Base-by-base conservation (phyloP, 2,113 vertebrate species). In the Nothobranchius furzeri region DNA sequence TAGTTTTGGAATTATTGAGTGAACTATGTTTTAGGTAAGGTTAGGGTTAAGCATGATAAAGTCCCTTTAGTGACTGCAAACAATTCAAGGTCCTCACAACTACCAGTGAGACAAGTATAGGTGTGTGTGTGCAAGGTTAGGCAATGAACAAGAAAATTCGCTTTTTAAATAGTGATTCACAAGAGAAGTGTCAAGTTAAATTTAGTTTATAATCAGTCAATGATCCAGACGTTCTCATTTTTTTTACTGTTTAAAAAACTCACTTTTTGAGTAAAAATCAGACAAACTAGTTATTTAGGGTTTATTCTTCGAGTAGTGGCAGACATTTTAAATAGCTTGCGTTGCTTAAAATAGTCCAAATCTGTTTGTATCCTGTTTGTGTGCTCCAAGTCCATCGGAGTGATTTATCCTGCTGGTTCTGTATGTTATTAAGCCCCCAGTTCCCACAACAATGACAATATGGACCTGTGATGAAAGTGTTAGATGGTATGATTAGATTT, bases 401-500 rank as follows among this genome's bases (percentile, higher is more conserved):
- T 63, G 59, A 81, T 82, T 85, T 80, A 70, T 70, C 73, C 66
- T 46, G 64, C 66, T 64, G 42, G 14, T 81, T 77, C 47, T 80
- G 45, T 72, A 61, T 64, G n/a, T 67, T 74, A 81, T 83, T 12
- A 14, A 68, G 53, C 68, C 64, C 59, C 68, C 14, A 15, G 17
- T 66, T 71, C 58, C 56, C 73, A 70, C 66, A 51, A 71, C 47
- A 12, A 72, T 67, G 77, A 84, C 80, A 69, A 86, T 85, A 81
- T 15, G 36, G 57, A 40, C 68, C 52, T 68, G 80, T 57, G 76
- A 89, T 79, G 60, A 82, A 82, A 68, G 76, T 68, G 82, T 88
- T 85, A 81, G 74, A 40, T 64, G 60, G 70, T 76, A 84, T 87
- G 85, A 88, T 90, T 89, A 84, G 88, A 88, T 90, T 82, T 74